phyloP scores from a whole-genome alignment of 2,888 invertebrate genomes.

The Drosophila flavopinicola region DNA sequence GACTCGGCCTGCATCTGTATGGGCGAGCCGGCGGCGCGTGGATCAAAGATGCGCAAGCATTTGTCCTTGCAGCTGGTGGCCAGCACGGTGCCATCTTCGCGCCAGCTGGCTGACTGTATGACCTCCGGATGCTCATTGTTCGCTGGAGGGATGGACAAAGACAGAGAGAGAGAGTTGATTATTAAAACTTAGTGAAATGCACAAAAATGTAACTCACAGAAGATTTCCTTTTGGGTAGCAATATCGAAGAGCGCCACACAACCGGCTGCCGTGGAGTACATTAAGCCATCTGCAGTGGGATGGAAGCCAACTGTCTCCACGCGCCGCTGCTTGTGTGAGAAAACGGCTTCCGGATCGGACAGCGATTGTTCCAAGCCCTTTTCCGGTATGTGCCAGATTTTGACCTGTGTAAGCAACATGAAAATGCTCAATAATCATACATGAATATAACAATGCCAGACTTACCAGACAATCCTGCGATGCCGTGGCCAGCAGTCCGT shows the following conservation, averaged over 20 bases:
- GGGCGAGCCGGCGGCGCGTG: slow-evolving; percentile 87
- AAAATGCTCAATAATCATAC: not conserved
- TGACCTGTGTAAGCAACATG: slow-evolving; percentile 88
- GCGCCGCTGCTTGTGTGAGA: slow-evolving; percentile 92
- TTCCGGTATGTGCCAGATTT: slow-evolving; percentile 95
- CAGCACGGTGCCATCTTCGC: slow-evolving; percentile 90
- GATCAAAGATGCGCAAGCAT: slow-evolving; percentile 93
- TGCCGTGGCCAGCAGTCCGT: slow-evolving; percentile 95
- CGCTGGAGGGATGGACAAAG: slow-evolving; percentile 82
- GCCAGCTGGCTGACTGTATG: slow-evolving; percentile 96
- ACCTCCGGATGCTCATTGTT: slow-evolving; percentile 92
- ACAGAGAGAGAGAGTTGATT: not conserved
- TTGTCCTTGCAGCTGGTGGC: slow-evolving; percentile 97
- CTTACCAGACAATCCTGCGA: slow-evolving; percentile 93
- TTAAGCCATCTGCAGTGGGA: slow-evolving; percentile 94
- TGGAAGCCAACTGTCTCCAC: slow-evolving; percentile 97
- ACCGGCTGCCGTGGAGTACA: slow-evolving; percentile 93
- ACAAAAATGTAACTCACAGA: slow-evolving; percentile 86
- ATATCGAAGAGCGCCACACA: slow-evolving; percentile 95
- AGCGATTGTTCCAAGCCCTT: slow-evolving; percentile 91
- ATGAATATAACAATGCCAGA: not conserved
- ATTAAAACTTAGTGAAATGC: too few species aligned
- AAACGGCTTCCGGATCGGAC: slow-evolving; percentile 91
- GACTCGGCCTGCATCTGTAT: slow-evolving; percentile 89
- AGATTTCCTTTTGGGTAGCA: slow-evolving; percentile 91